Evolutionary conservation across 2,888 invertebrate genomes (phyloP).

Genomic region (Kryphioiulus occultus): DNA sequence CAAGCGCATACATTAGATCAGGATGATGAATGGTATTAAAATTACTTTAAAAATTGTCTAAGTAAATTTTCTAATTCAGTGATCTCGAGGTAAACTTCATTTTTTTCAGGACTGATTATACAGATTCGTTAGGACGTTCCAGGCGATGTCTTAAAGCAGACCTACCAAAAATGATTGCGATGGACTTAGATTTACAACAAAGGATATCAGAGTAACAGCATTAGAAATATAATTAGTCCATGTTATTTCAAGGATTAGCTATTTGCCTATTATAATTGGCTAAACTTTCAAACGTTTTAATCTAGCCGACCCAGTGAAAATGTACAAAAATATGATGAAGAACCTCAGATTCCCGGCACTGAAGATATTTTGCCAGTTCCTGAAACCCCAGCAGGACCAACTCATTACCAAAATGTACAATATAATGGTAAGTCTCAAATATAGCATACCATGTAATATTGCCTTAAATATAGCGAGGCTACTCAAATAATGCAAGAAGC

Average conservation of each 20-base stretch:
- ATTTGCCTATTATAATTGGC: background rate
- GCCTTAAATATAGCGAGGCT: background rate
- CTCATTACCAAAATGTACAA: conserved; percentile 90
- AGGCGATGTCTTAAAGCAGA: conserved; percentile 83
- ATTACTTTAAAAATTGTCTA: background rate
- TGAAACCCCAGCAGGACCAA: conserved; percentile 68
- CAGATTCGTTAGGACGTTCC: conserved; percentile 86
- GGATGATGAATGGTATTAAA: conserved; percentile 50
- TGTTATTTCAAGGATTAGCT: background rate
- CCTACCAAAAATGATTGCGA: conserved; percentile 71
- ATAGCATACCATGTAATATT: background rate
- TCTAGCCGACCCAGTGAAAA: background rate
- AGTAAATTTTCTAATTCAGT: background rate
- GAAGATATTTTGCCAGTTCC: background rate
- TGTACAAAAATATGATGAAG: background rate
- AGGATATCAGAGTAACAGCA: background rate
- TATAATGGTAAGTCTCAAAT: conserved; percentile 74
- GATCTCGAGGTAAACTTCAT: background rate
- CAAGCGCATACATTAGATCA: background rate
- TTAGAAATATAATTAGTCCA: background rate
- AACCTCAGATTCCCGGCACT: background rate
- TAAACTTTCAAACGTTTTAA: background rate
- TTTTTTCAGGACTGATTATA: conserved; percentile 82
- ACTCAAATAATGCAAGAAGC: background rate
- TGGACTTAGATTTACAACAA: conserved; percentile 66